Conservation (phyloP, 53 echinoderm and acorn worm genomes). For the Pentamera pediparva region DNA sequence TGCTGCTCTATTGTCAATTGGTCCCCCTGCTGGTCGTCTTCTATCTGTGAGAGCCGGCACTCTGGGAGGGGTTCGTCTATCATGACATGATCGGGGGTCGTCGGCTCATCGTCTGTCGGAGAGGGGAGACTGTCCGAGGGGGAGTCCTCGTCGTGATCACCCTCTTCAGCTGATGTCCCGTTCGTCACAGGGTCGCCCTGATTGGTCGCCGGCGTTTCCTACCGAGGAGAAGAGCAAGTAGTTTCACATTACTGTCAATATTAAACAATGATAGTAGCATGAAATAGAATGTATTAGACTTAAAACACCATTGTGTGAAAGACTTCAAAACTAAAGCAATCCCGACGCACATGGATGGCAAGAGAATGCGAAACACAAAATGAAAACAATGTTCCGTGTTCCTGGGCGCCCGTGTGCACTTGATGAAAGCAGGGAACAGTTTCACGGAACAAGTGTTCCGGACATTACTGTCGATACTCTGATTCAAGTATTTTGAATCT, state of each 20-base stretch:
- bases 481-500: too few species aligned
- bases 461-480: too few species aligned
- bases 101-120: not conserved
- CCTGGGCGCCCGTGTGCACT: too few species aligned
- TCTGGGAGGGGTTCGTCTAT: constrained; percentile 7
- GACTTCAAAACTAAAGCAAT: too few species aligned
- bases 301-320: too few species aligned
- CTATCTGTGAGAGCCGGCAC: not conserved
- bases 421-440: too few species aligned
- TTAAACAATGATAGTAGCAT: too few species aligned
- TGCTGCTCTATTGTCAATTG: not conserved
- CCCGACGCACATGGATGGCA: too few species aligned
- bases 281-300: too few species aligned
- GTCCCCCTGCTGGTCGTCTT: not conserved
- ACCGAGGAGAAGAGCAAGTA: not conserved
- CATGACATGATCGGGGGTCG: constrained; percentile 20
- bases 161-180: constrained; percentile 19
- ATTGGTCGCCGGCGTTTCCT: constrained; percentile 56
- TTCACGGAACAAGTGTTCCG: too few species aligned
- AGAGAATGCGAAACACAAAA: too few species aligned
- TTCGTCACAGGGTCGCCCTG: constrained; percentile 52
- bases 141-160: not conserved
- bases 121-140: not conserved
- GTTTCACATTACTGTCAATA: not conserved
- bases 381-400: too few species aligned